These are phyloP conservation scores for Drosophila biarmipes DNA, from an alignment of 1,140 invertebrate species.

Conservation along the genomic window DNA sequence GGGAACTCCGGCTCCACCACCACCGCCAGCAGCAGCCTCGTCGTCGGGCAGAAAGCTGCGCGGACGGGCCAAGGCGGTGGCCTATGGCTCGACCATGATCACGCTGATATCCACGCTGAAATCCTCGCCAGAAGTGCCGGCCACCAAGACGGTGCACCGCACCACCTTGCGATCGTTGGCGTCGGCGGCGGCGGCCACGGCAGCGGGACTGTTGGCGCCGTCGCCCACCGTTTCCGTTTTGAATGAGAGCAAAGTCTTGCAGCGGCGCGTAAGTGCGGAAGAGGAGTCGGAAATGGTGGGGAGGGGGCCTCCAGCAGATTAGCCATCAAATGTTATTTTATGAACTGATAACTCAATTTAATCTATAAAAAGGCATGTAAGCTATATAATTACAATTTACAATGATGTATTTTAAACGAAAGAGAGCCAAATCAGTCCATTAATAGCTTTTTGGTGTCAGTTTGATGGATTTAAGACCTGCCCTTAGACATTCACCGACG, in stretches of 20 bases:
- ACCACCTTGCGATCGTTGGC: slow-evolving; percentile 65
- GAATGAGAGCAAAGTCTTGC: slow-evolving; percentile 90
- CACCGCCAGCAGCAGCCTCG: not conserved
- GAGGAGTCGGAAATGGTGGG: not conserved
- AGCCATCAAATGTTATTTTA: not conserved
- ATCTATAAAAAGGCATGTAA: too few species aligned
- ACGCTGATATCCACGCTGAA: slow-evolving; percentile 55
- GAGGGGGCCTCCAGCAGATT: not conserved
- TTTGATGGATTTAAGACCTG: not conserved
- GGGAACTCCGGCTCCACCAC: not conserved
- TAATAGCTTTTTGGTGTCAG: not conserved
- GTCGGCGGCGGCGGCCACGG: slow-evolving; percentile 61
- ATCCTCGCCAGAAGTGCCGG: slow-evolving; percentile 48
- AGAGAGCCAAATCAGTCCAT: not conserved
- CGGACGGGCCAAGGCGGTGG: slow-evolving; percentile 53
- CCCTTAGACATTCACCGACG: not conserved
- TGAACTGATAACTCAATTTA: not conserved
- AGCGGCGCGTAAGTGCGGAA: slow-evolving; percentile 91
- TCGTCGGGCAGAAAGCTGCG: slow-evolving; percentile 29
- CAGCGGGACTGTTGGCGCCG: slow-evolving; percentile 55
- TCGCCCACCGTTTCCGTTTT: slow-evolving; percentile 84
- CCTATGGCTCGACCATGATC: slow-evolving; percentile 59
- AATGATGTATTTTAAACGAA: too few species aligned
- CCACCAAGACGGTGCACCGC: slow-evolving; percentile 65
- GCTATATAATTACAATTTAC: too few species aligned